phyloP scores from a whole-genome alignment of 1,140 invertebrate genomes.

The roundworm (Caenorhabditis elegans) region DNA sequence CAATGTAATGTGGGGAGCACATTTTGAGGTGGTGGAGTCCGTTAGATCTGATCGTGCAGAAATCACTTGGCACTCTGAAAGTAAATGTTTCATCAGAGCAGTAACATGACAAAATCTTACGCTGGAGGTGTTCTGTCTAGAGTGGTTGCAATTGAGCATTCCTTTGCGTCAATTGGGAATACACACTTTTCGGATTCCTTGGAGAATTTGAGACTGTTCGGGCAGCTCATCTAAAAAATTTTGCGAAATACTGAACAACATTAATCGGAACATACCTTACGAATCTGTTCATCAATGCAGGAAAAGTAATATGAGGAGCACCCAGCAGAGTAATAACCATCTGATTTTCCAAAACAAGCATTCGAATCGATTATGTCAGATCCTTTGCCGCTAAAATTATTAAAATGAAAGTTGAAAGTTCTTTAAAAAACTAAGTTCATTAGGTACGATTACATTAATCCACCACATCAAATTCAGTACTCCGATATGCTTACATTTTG shows the following conservation, averaged over 20 bases:
- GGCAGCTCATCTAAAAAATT: background rate
- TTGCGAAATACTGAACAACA: too few relatives aligned
- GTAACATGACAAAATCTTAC: background rate
- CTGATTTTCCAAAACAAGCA: background rate
- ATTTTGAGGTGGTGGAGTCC: background rate
- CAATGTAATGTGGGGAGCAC: background rate
- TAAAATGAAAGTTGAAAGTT: background rate
- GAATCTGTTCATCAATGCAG: background rate
- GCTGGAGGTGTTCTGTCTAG: background rate
- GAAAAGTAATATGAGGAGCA: constrained; percentile 1
- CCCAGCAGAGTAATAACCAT: background rate
- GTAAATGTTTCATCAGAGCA: background rate
- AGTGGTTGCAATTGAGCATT: background rate
- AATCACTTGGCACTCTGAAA: background rate
- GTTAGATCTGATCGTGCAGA: background rate
- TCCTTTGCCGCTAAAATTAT: background rate
- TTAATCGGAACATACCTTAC: background rate
- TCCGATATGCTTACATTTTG: background rate
- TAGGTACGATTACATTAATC: too few relatives aligned
- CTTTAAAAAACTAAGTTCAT: too few relatives aligned
- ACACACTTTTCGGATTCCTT: background rate
- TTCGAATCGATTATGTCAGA: background rate
- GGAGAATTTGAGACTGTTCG: background rate
- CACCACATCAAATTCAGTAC: too few relatives aligned
- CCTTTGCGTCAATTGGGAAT: background rate